Evolutionary conservation across 1,140 invertebrate species (phyloP).

Genomic region (Bombus waltoni): DNA sequence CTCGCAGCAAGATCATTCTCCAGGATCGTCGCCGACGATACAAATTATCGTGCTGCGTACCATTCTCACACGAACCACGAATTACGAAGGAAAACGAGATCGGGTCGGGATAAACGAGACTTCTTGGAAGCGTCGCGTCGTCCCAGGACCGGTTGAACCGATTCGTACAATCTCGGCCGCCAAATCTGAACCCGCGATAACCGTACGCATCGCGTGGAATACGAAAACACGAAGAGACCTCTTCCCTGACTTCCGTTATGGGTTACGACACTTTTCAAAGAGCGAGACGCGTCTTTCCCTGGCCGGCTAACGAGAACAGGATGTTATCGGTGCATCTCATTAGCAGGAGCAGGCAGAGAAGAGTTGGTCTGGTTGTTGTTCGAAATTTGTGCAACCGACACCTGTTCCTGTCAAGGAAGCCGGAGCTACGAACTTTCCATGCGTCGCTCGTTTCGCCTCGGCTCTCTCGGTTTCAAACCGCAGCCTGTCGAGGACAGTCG

Average conservation of each 20-base stretch:
- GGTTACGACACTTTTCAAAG: conserved; percentile 23
- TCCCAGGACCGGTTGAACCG: conserved; percentile 24
- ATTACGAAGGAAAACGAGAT: conserved; percentile 3
- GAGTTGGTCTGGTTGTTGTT: background rate
- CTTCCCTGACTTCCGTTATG: background rate
- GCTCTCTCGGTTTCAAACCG: background rate
- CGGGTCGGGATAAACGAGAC: background rate
- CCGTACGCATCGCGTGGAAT: conserved; percentile 12
- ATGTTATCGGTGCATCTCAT: conserved; percentile 41
- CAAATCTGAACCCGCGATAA: conserved; percentile 35
- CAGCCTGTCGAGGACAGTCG: background rate
- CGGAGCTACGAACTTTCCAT: background rate
- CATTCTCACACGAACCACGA: background rate
- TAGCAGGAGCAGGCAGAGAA: conserved; percentile 7
- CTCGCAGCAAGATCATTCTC: no score
- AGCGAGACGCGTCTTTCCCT: background rate
- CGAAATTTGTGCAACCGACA: conserved; percentile 7
- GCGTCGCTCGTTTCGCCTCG: background rate
- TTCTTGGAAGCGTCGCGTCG: background rate
- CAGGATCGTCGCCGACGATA: background rate
- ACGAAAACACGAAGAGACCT: background rate
- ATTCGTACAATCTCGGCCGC: conserved; percentile 20
- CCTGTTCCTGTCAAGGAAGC: conserved; percentile 24
- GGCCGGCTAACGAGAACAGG: conserved; percentile 16
- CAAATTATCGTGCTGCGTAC: background rate